These are phyloP conservation scores for Leuciscus waleckii DNA, from an alignment of 2,797 vertebrate genomes.

Conservation along the genomic window DNA sequence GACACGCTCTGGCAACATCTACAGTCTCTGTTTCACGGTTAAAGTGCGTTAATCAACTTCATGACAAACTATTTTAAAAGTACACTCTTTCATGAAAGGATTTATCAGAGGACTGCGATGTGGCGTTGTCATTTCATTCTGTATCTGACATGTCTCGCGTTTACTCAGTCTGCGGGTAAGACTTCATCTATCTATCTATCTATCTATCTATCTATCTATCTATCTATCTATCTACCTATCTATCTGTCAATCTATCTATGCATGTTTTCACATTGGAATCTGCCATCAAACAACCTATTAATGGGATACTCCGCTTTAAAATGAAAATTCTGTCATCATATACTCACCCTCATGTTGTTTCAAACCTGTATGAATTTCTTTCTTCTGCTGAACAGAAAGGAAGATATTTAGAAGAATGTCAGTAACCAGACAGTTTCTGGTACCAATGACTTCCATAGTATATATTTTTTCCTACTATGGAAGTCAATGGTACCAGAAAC, in stretches of 20 bases:
- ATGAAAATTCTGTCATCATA: no score
- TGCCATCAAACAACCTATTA: neutral
- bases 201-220: constrained; percentile 14
- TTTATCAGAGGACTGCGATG: constrained; percentile 11
- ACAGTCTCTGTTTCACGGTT: neutral
- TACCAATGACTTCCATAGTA: no score
- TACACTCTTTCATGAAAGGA: constrained; percentile 1
- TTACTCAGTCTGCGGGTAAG: constrained; percentile 7
- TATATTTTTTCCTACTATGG: no score
- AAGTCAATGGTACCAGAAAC: no score
- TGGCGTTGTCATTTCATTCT: constrained; percentile 11
- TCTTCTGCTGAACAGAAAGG: no score
- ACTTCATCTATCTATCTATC: neutral
- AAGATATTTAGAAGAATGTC: no score
- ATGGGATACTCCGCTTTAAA: no score
- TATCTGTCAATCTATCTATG: neutral
- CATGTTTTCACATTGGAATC: neutral
- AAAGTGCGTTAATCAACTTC: neutral
- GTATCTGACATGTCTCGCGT: neutral
- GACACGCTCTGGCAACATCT: neutral
- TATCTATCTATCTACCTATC: constrained; percentile 8
- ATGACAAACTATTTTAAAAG: neutral
- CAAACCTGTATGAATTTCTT: no score
- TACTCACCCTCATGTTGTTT: no score
- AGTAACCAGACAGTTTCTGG: no score